phyloP scores from a whole-genome alignment of 1,140 invertebrate genomes.

The Drosophila nigromelanica region DNA sequence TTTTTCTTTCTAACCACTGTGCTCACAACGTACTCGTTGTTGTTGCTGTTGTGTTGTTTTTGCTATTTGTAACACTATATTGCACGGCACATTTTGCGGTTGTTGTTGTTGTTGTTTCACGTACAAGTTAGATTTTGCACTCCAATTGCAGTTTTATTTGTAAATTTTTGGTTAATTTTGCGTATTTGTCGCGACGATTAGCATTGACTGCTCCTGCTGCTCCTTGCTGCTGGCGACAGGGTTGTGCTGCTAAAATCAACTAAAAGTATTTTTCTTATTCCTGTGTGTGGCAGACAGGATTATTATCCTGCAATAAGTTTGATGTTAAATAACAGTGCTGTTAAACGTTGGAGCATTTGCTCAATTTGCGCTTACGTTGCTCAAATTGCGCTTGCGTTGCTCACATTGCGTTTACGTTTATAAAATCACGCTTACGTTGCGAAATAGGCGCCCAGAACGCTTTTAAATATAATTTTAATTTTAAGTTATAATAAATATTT shows the following conservation, averaged over 20 bases:
- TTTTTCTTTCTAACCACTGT: constrained; percentile 28
- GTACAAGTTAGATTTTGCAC: constrained; percentile 27
- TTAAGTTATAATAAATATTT: no score
- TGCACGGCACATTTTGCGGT: constrained; percentile 46
- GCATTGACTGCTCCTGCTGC: constrained; percentile 37
- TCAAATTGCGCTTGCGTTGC: constrained; percentile 16
- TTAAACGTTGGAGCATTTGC: constrained; percentile 4
- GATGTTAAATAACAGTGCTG: constrained; percentile 26
- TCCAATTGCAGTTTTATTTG: constrained; percentile 30
- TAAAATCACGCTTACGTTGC: background rate
- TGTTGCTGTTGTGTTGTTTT: constrained; percentile 21
- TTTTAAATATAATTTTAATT: background rate
- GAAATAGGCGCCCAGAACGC: background rate
- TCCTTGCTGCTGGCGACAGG: constrained; percentile 54
- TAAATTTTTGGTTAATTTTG: constrained; percentile 36
- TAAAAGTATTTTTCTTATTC: constrained; percentile 61
- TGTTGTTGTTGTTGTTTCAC: constrained; percentile 28
- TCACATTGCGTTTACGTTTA: constrained; percentile 12
- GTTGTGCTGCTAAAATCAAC: constrained; percentile 75
- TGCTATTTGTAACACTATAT: constrained; percentile 35
- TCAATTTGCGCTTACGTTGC: background rate
- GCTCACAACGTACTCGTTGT: constrained; percentile 32
- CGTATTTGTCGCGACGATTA: constrained; percentile 46
- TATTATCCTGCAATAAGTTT: constrained; percentile 46
- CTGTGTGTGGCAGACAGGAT: constrained; percentile 47